Conservation (phyloP, 1,140 invertebrate genomes). For the Gerris buenoi region DNA sequence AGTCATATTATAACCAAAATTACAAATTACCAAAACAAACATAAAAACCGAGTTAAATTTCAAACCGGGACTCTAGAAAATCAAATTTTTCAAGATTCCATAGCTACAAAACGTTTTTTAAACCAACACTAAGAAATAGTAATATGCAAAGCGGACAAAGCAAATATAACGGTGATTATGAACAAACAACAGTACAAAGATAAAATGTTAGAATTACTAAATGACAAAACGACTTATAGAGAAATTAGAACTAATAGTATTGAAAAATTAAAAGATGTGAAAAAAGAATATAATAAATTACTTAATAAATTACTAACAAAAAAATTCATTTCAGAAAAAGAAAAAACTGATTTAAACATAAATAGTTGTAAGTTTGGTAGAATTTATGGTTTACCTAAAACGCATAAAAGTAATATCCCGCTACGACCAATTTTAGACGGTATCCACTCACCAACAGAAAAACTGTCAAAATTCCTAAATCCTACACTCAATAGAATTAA, state of each 20-base stretch:
- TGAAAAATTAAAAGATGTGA: not conserved
- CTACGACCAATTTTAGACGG: not conserved
- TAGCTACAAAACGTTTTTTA: not conserved
- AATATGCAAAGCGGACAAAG: not conserved
- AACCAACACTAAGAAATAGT: not conserved
- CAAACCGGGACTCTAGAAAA: not conserved
- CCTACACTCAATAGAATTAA: not conserved
- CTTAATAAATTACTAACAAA: not conserved
- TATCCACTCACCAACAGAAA: not conserved
- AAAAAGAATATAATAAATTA: not conserved
- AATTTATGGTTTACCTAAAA: not conserved
- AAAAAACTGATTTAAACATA: not conserved
- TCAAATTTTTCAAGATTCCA: not conserved
- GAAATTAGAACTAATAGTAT: not conserved
- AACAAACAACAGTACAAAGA: not conserved
- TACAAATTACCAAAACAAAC: not conserved
- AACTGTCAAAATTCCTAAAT: not conserved
- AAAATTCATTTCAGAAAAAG: not conserved
- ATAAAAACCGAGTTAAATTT: not conserved
- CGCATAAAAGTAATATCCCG: not conserved
- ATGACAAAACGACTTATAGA: not conserved
- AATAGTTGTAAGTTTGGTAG: not conserved
- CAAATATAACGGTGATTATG: not conserved
- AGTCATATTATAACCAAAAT: not conserved
- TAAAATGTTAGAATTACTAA: not conserved